Base-by-base conservation (phyloP, 2,888 invertebrate genomes). In the Aleiodes leptofemur region DNA sequence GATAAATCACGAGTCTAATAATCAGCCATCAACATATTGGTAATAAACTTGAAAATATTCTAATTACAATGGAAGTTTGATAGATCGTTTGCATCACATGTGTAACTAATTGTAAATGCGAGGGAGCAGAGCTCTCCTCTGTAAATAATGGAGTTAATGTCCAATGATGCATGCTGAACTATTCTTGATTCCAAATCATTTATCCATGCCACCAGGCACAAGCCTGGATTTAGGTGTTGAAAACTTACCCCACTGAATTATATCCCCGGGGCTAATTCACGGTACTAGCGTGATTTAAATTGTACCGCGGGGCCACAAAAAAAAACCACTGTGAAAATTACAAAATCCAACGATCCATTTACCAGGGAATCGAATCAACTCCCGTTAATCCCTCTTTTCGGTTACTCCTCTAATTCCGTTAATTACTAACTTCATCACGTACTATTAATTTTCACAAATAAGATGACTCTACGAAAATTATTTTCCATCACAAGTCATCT, bases 101-200 rank as follows among this genome's bases (percentile, higher is more conserved):
- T 56, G 69, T 74, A 82, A 76, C 77, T 73, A 74, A 77, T 73
- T 72, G 75, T 14, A 59, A 31, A 59, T 31, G 13, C n/a, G 59
- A 59, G 34, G 14, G 57, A 59, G 59, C 71, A 34, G 57, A 38
- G 59, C 73, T 68, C 69, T 61, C 69, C 31, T 29, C 29, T 29
- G 55, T 77, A 78, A 71, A 73, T 73, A 50, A 53, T 71, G 73
- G 78, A 79, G 80, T 82, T 83, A 80, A 79, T 76, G 79, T 56
- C 77, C 82, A 83, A 83, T 84, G 82, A 83, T 82, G 83, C 81
- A 80, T 82, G 77, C 72, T 80, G 80, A 82, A 81, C 57, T 48
- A 82, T 82, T 80, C 80, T 77, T 78, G 77, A 76, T 82, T 82
- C 80, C 80, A 81, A 43, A 85, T 83, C 82, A 79, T 80, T 84